Evolutionary conservation across 2,797 vertebrate genomes (phyloP).

Genomic region (Triplophysa yarkandensis): DNA sequence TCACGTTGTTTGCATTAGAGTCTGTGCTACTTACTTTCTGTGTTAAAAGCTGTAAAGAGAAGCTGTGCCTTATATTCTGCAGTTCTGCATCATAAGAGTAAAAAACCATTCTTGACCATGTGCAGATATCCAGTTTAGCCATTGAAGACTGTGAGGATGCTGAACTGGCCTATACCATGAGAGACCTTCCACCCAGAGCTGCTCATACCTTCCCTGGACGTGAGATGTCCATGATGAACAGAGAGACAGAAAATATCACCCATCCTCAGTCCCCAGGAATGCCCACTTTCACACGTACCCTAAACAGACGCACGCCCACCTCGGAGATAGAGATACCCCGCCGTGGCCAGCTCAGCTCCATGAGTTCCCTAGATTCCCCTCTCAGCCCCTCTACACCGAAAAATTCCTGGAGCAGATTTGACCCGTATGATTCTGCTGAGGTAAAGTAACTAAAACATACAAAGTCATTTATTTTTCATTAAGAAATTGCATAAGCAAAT

Average conservation of each 20-base stretch:
- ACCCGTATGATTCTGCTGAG: slow-evolving; percentile 92
- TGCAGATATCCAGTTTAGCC: slow-evolving; percentile 71
- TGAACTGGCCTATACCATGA: slow-evolving; percentile 81
- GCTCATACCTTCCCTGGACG: slow-evolving; percentile 45
- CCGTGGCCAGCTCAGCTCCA: slow-evolving; percentile 61
- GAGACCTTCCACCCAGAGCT: slow-evolving; percentile 67
- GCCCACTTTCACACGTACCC: slow-evolving; percentile 38
- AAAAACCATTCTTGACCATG: not conserved
- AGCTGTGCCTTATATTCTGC: not conserved
- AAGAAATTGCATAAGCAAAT: not conserved
- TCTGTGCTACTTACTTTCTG: not conserved
- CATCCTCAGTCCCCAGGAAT: slow-evolving; percentile 35
- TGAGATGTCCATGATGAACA: slow-evolving; percentile 26
- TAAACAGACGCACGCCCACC: slow-evolving; percentile 43
- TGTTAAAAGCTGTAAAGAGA: not conserved
- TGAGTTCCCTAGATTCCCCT: slow-evolving; percentile 76
- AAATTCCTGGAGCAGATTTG: slow-evolving; percentile 87
- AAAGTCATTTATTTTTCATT: not conserved
- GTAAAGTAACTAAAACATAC: slow-evolving; percentile 64
- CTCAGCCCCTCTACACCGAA: slow-evolving; percentile 81
- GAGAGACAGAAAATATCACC: slow-evolving; percentile 53
- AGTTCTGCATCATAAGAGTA: too few species aligned
- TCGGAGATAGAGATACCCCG: slow-evolving; percentile 53
- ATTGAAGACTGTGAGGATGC: slow-evolving; percentile 81
- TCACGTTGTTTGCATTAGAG: slow-evolving; percentile 40